Evolutionary conservation across 2,888 invertebrate genomes (phyloP).

Genomic region (Polydrusus tereticollis): DNA sequence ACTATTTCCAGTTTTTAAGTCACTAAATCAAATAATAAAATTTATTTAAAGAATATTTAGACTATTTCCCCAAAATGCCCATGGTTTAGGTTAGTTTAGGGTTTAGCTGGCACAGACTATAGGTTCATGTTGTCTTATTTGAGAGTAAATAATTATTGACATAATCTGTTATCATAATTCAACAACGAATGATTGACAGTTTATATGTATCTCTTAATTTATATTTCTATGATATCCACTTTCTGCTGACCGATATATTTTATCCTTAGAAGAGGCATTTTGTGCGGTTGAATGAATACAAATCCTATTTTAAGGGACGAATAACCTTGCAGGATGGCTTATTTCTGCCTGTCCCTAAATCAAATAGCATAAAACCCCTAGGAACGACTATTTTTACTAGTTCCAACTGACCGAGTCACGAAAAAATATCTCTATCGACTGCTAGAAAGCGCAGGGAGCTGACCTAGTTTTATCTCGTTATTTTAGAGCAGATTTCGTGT

Average conservation of each 20-base stretch:
- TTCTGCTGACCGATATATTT: not conserved
- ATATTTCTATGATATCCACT: not conserved
- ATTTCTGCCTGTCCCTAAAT: not conserved
- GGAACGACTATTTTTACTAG: not conserved
- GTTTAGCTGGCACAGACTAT: no score
- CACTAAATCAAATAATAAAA: no score
- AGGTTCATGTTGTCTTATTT: no score
- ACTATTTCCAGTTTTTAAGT: no score
- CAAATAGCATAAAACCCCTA: not conserved
- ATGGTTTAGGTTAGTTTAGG: no score
- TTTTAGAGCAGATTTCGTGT: conserved; percentile 2
- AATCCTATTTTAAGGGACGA: no score
- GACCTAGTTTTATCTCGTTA: conserved; percentile 14
- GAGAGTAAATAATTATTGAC: no score
- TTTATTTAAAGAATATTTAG: no score
- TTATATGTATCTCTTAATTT: not conserved
- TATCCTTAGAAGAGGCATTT: not conserved
- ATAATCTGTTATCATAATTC: no score
- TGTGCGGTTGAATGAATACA: not conserved
- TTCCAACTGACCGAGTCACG: not conserved
- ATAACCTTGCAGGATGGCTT: not conserved
- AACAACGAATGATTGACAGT: not conserved
- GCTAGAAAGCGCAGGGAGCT: not conserved
- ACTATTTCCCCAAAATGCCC: no score
- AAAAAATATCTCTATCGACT: conserved; percentile 1